Evolutionary conservation across 92 coral and sea anemone genomes (phyloP), one percentile per base, ranked within the genome.

Genomic region (Porites rus): DNA sequence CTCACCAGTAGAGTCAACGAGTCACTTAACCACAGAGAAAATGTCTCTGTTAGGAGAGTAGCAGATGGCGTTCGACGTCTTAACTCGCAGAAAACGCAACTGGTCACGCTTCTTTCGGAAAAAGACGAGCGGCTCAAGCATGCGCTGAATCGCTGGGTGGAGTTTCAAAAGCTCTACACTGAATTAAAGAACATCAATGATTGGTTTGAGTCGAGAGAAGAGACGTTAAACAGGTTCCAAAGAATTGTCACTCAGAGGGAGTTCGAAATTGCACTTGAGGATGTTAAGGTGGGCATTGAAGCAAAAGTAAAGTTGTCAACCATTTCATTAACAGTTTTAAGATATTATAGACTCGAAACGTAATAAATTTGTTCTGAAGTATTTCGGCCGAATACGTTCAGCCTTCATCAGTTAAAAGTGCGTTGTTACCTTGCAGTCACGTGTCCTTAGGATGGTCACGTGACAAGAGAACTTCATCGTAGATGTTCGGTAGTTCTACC

Each of bases 121-220:
- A 97, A 90, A 75, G 97, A 92, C 21, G 93, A 95, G 66, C 85
- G 84, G 25, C 76, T 95, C 2, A 90, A 93, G 86, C 86, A 89
- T 77, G 94, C 92, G 51, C 88, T 97, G 53, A 93, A 90, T 76
- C 96, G 95, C 25, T 97, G 99, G 99, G 92, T 86, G 13, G 99
- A 97, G 76, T 97, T 97, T 59, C 98, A 97, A 81, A 89, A 87
- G 56, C 88, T 93, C 25, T 83, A 93, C 77, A 88, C 93, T 2
- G 97, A 97, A 70, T 88, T 97, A 60, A 91, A 91, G 70, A 92
- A 86, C 56, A 93, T 96, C 82, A 96, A 97, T 74, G 93, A 94
- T 38, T 97, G 99, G 99, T 97, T 97, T 76, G 99, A 93, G 76
- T 81, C 90, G 17, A 83, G 96, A 20, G 99, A 97, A 76, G 94